Evolutionary conservation across 2,888 invertebrate species (phyloP), one percentile per base, ranked within the genome.

Genomic region (Drosophila anomelani): DNA sequence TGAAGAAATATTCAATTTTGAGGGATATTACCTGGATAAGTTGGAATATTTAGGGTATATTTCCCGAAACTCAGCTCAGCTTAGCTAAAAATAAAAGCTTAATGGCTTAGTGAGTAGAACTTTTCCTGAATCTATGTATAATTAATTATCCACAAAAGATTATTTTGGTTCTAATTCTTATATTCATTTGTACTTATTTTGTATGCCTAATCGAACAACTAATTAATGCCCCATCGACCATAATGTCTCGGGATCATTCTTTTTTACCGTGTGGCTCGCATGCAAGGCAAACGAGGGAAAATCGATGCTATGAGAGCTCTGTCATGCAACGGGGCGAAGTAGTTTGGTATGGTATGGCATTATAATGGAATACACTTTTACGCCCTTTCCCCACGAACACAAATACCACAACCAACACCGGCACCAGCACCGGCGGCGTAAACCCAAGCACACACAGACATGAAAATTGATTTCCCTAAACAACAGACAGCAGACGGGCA

Each of bases 381-480:
- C 60, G 74, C 83, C 81, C 69, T 67, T 53, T 44, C 44, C 59
- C 53, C 62, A 67, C 59, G 32, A 69, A 54, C 29, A 47, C 47
- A 47, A 47, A 47, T 47, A 47, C 58, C 55, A 55, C 63, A 51
- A 66, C 39, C 62, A 23, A 38, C 20, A 61, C 9, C 38, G 6
- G 20, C 38, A 26, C 34, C 41, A 38, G n/a, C 36, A 32, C 8
- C 36, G 12, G 20, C 39, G 20, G 29, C 29, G 53, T 9, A 60
- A 73, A 63, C 73, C 73, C 34, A 56, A 47, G 36, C 51, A 68
- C 57, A 75, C 58, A 73, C 69, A 56, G 66, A 70, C 71, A 66
- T 72, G 74, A 77, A 80, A 84, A 84, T 88, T 85, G 83, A 84
- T 84, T 84, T 84, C 78, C 78, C 83, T 78, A 63, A 83, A 58